Evolutionary conservation across 2,113 vertebrate species (phyloP), one percentile per base, ranked within the genome.

Genomic region (Haemorhous mexicanus): DNA sequence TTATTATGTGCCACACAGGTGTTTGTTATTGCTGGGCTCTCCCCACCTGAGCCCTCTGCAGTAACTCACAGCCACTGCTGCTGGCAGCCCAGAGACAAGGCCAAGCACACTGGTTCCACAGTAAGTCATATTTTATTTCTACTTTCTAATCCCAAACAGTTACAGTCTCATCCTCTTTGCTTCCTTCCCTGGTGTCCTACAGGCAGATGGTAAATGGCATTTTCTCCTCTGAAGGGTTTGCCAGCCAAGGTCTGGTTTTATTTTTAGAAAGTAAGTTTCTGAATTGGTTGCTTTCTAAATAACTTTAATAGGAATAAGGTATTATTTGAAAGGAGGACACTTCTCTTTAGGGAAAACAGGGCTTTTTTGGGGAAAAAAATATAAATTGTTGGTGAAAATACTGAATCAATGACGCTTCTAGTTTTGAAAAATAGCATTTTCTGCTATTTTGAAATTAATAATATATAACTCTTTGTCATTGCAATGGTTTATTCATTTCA

Each of bases 81-180:
- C n/a, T 77, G 50, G 53, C 90, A 13, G 35, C 64, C 56, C 90
- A 74, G 76, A 67, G 81, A 43, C 72, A 32, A 91, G 81, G 39
- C 78, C 49, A 9, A 15, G 2, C 7, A 2, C 50, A 7, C 3
- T 43, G 33, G 2, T 76, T 82, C 43, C 58, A 41, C 70, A 39
- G 81, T 93, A 91, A 96, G 82, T 93, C 39, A 33, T 47, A 11
- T 91, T 93, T 94, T 79, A 67, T 90, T 88, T 79, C 92, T 88
- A 0, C 47, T 92, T 90, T 67, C 16, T 91, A 32, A 84, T 56
- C 43, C n/a, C 33, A 46, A 47, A 67, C 15, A 44, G 27, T 52
- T 74, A 16, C 23, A 46, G 24, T 24, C 28, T 76, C 46, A 46
- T 49, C 27, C 47, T 77, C 28, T 64, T 35, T 39, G 56, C 39